Evolutionary conservation across 2,888 invertebrate genomes (phyloP).

Genomic region (Metopia argyrocephala): DNA sequence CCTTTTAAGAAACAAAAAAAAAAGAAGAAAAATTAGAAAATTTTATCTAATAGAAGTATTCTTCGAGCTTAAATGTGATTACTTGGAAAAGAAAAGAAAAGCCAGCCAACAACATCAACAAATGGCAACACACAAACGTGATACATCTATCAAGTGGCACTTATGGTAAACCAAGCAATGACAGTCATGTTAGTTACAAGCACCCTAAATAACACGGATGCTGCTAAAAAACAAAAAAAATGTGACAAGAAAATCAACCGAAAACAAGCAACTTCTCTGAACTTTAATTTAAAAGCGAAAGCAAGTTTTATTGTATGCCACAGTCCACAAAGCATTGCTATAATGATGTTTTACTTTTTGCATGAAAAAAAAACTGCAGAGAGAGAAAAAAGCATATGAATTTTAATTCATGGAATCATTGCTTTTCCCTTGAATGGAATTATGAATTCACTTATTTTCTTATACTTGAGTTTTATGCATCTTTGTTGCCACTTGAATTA

Average conservation of each 20-base stretch:
- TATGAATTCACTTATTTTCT: slow-evolving; percentile 37
- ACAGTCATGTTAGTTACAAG: background rate
- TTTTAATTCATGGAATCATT: background rate
- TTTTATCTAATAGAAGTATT: background rate
- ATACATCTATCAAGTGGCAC: slow-evolving; percentile 18
- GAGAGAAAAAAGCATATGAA: background rate
- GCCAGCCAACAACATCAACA: background rate
- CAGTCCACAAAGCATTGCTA: background rate
- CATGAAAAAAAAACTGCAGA: background rate
- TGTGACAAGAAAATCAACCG: background rate
- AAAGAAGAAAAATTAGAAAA: background rate
- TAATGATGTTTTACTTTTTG: background rate
- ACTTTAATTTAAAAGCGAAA: slow-evolving; percentile 1
- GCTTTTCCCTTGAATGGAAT: too few relatives aligned
- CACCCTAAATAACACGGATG: too few relatives aligned
- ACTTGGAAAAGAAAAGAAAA: background rate
- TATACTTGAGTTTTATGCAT: slow-evolving; percentile 47
- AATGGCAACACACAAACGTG: background rate
- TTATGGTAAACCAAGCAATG: slow-evolving; percentile 18
- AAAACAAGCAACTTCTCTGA: background rate
- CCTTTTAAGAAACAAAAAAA: background rate
- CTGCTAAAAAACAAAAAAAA: too few relatives aligned
- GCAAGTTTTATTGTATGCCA: background rate
- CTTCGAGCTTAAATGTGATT: background rate
- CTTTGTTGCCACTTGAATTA: slow-evolving; percentile 51